phyloP scores from a whole-genome alignment of 2,797 vertebrate genomes.

The Phalanger gymnotis region DNA sequence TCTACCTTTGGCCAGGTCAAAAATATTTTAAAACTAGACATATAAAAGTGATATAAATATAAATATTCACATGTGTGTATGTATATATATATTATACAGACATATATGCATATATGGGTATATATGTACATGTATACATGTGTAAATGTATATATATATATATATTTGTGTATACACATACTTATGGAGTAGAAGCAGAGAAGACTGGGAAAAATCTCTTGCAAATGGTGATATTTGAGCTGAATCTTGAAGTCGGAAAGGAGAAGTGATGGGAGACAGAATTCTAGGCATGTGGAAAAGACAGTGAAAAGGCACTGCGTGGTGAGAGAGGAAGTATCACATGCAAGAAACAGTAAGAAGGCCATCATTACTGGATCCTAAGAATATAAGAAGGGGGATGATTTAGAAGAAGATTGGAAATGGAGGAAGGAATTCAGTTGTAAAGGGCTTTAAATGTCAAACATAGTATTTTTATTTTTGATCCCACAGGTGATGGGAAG shows the following conservation, averaged over 20 bases:
- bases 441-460: neutral
- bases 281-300: neutral
- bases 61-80: neutral
- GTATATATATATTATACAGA: too few species aligned
- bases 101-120: too few species aligned
- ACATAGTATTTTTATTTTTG: neutral
- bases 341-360: neutral
- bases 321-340: neutral
- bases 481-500: neutral
- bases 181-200: neutral
- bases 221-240: neutral
- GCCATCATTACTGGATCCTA: neutral
- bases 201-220: neutral
- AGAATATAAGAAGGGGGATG: neutral
- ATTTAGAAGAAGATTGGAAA: neutral
- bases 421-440: neutral
- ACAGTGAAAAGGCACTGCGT: neutral
- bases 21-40: neutral
- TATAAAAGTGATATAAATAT: neutral
- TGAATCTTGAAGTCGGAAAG: neutral
- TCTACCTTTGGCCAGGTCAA: neutral
- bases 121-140: neutral
- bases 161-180: accelerated
- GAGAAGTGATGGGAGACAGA: neutral
- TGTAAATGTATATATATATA: neutral